phyloP scores from a whole-genome alignment of 2,888 invertebrate genomes.

The Andrena marginata region DNA sequence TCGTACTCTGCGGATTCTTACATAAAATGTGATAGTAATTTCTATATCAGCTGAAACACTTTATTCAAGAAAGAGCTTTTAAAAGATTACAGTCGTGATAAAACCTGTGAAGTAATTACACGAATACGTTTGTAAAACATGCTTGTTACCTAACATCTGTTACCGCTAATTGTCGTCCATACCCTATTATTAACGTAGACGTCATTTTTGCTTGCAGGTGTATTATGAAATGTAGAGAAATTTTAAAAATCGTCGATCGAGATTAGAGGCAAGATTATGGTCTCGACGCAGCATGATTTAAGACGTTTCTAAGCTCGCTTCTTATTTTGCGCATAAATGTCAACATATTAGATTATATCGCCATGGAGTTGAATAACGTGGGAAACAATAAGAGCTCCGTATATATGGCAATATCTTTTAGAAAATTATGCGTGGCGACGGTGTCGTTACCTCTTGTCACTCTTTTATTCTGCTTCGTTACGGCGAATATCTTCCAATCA shows the following conservation, averaged over 20 bases:
- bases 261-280: constrained; percentile 45
- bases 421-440: constrained; percentile 92
- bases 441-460: constrained; percentile 94
- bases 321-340: constrained; percentile 50
- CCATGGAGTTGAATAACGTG: constrained; percentile 82
- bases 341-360: constrained; percentile 53
- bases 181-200: background rate
- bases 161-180: no score
- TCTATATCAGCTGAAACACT: background rate
- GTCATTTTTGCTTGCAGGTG: constrained; percentile 54
- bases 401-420: constrained; percentile 91
- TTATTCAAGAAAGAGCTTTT: background rate
- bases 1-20: background rate
- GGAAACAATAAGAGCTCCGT: constrained; percentile 85
- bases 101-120: no score
- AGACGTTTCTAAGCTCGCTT: constrained; percentile 6
- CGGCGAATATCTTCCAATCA: constrained; percentile 95
- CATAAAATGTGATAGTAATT: background rate
- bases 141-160: no score
- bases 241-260: constrained; percentile 10
- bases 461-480: constrained; percentile 94
- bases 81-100: no score
- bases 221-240: constrained; percentile 45
- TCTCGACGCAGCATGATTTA: constrained; percentile 40
- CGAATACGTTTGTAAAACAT: no score